phyloP scores from a whole-genome alignment of 2,113 vertebrate genomes.

The Osmerus eperlanus region DNA sequence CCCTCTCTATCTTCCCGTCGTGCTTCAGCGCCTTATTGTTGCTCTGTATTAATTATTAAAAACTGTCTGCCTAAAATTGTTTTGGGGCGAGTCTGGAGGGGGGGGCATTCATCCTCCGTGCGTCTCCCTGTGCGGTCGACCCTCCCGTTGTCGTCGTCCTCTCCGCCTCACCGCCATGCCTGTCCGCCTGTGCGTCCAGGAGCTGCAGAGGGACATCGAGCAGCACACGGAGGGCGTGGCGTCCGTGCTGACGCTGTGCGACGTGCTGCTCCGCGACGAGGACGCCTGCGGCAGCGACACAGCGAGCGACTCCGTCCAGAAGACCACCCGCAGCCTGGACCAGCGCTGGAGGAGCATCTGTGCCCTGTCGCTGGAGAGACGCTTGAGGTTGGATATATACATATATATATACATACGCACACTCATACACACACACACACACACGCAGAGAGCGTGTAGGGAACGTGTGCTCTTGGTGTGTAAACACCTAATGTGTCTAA shows the following conservation, averaged over 20 bases:
- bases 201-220: constrained; percentile 92
- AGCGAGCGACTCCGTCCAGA: constrained; percentile 86
- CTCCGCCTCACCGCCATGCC: constrained; percentile 1
- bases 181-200: constrained; percentile 66
- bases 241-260: constrained; percentile 86
- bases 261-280: constrained; percentile 81
- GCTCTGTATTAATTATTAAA: constrained; percentile 44
- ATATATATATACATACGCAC: neutral
- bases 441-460: neutral
- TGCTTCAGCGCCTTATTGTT: constrained; percentile 4
- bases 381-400: constrained; percentile 64
- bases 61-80: constrained; percentile 6
- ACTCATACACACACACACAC: constrained; percentile 1
- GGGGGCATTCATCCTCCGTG: neutral
- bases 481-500: neutral
- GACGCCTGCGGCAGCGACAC: constrained; percentile 81
- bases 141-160: neutral
- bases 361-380: constrained; percentile 87
- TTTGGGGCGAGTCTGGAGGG: no score
- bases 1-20: neutral
- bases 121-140: neutral
- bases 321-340: constrained; percentile 87
- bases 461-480: neutral
- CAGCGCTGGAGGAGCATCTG: constrained; percentile 94
- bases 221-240: constrained; percentile 84